Conservation (phyloP, 1,140 invertebrate genomes). For the Ectropis grisescens region DNA sequence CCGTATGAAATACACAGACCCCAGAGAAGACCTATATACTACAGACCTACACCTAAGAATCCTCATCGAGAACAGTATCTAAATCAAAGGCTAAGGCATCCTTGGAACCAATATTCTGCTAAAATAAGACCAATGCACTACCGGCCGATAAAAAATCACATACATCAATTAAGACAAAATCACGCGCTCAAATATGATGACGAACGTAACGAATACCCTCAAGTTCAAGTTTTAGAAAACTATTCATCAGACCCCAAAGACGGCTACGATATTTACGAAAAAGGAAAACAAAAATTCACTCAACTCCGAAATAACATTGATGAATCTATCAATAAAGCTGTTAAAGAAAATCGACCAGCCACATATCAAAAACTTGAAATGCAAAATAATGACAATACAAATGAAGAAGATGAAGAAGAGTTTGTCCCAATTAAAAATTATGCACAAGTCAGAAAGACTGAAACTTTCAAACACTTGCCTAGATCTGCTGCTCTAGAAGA, state of each 20-base stretch:
- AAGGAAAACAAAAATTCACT: conserved; percentile 46
- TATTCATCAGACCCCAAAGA: conserved; percentile 33
- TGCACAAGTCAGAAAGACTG: conserved; percentile 75
- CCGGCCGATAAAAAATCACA: conserved; percentile 46
- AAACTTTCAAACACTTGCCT: conserved; percentile 74
- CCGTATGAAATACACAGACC: conserved; percentile 53
- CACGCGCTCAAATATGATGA: conserved; percentile 58
- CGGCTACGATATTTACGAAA: conserved; percentile 62
- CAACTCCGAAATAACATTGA: conserved; percentile 46
- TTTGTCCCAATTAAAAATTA: conserved; percentile 79
- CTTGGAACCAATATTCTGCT: conserved; percentile 47
- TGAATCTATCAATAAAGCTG: conserved; percentile 45
- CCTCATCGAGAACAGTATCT: conserved; percentile 33
- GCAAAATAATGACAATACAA: conserved; percentile 24
- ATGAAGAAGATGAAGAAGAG: conserved; percentile 46
- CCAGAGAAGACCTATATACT: conserved; percentile 47
- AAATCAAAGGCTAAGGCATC: conserved; percentile 53
- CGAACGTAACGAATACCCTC: conserved; percentile 60
- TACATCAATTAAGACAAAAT: conserved; percentile 44
- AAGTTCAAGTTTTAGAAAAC: conserved; percentile 24
- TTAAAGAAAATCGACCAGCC: conserved; percentile 33
- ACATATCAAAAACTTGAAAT: conserved; percentile 32
- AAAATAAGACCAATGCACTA: conserved; percentile 60
- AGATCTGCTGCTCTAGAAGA: conserved; percentile 68
- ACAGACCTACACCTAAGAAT: conserved; percentile 22